Percentiles rank a stretch among this genome's conserved stretches.
phyloP scores from a whole-genome alignment of 1,140 invertebrate genomes.

The Drosophila persimilis region DNA sequence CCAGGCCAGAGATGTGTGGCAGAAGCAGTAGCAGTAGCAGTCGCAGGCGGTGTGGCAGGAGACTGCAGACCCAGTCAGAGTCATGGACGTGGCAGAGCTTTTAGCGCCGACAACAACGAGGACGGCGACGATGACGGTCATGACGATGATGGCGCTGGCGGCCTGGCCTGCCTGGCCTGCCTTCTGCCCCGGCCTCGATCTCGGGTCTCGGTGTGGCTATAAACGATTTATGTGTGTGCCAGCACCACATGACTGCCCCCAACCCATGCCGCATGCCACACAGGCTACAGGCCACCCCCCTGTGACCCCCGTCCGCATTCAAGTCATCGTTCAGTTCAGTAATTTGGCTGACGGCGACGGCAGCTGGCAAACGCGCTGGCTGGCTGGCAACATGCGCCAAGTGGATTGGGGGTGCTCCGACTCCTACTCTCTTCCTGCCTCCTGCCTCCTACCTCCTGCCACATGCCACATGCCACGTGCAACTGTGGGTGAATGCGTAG shows the following conservation, averaged over 20 bases:
- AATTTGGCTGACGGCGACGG: conserved; percentile 76
- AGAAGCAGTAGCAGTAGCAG: conserved; percentile 1
- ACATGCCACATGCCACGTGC: conserved; percentile 25
- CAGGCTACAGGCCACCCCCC: not conserved
- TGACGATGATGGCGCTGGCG: conserved; percentile 63
- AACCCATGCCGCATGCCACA: conserved; percentile 15
- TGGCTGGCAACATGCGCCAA: conserved; percentile 54
- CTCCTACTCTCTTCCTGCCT: conserved; percentile 2
- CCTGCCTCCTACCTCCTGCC: not conserved
- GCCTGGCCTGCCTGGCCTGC: conserved; percentile 18
- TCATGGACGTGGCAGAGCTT: conserved; percentile 40
- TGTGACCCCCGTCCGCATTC: conserved; percentile 39
- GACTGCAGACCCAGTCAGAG: conserved; percentile 27
- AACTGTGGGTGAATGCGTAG: conserved; percentile 21
- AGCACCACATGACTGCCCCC: conserved; percentile 65
- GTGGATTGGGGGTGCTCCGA: conserved; percentile 23
- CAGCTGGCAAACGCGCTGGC: conserved; percentile 36
- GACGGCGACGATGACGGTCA: conserved; percentile 10
- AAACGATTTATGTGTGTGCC: conserved; percentile 79
- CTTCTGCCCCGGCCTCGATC: too few species aligned
- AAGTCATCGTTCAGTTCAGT: conserved; percentile 80
- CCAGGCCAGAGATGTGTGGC: conserved; percentile 20
- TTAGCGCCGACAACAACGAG: conserved; percentile 33
- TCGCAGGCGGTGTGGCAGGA: conserved; percentile 21
- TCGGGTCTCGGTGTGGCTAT: conserved; percentile 66